Conservation (phyloP, 2,888 invertebrate species). For the Brassicogethes aeneus region DNA sequence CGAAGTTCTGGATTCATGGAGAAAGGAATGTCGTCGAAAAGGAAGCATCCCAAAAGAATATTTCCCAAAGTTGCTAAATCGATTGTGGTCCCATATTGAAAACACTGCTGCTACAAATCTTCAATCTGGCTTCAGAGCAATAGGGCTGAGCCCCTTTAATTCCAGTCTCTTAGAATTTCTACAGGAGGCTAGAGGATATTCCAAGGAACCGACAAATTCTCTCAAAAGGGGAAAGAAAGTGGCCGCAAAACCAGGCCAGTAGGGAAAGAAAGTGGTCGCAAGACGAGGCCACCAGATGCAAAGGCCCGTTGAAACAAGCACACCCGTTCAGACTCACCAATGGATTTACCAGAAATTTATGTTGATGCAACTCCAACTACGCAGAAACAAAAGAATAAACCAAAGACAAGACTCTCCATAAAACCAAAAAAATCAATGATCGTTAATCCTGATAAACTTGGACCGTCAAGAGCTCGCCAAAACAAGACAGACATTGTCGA, state of each 20-base stretch:
- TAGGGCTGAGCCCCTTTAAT: conserved; percentile 11
- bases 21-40: conserved; percentile 11
- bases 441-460: too few relatives aligned
- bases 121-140: conserved; percentile 14
- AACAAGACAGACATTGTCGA: too few relatives aligned
- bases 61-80: conserved; percentile 11
- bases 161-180: conserved; percentile 6
- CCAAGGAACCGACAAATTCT: conserved; percentile 8
- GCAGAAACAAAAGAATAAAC: too few relatives aligned
- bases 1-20: conserved; percentile 12
- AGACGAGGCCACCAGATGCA: conserved; percentile 4
- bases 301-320: too few relatives aligned
- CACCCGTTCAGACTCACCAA: too few relatives aligned
- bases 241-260: conserved; percentile 5
- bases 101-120: conserved; percentile 10
- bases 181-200: conserved; percentile 9
- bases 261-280: conserved; percentile 7
- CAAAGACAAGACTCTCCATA: too few relatives aligned
- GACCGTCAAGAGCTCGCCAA: too few relatives aligned
- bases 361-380: too few relatives aligned
- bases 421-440: too few relatives aligned
- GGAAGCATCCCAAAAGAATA: conserved; percentile 14
- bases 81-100: conserved; percentile 7
- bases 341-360: too few relatives aligned
- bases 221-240: conserved; percentile 7